phyloP scores from a whole-genome alignment of 2,113 vertebrate species.

The Tragelaphus imberbis region DNA sequence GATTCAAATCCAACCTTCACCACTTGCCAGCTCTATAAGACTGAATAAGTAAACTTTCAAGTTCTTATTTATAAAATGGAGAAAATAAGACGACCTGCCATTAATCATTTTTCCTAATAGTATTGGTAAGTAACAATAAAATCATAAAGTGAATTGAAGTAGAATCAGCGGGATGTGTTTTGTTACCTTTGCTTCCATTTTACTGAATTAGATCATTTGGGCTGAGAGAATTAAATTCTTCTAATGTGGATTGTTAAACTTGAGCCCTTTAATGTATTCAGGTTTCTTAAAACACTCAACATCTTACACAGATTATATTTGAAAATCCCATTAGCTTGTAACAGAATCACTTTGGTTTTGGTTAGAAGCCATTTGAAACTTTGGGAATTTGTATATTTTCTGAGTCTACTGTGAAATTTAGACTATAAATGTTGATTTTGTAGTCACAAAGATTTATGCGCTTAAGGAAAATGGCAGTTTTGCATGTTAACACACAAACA shows the following conservation, averaged over 20 bases:
- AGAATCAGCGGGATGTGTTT: background rate
- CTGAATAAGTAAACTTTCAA: background rate
- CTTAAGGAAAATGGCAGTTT: background rate
- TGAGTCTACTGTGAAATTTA: background rate
- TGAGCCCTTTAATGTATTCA: background rate
- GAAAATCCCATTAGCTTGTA: background rate
- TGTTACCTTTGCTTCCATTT: background rate
- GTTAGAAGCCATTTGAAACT: background rate
- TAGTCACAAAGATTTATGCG: background rate
- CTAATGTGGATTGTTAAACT: background rate
- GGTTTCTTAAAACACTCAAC: background rate
- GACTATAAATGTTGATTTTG: background rate
- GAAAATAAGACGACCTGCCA: background rate
- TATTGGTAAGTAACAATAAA: background rate
- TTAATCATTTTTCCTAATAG: background rate
- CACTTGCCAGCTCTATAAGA: background rate
- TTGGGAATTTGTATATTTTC: background rate
- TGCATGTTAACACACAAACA: background rate
- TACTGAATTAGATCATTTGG: background rate
- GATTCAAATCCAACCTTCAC: background rate
- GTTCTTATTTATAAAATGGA: background rate
- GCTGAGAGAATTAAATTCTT: background rate
- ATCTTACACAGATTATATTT: background rate
- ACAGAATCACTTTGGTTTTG: background rate
- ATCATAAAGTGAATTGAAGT: background rate